Percentiles rank a stretch among this genome's conserved stretches.
These are phyloP conservation scores for Trachythela sp. DNA, from an alignment of 64 coral and sea anemone species.

Conservation along the genomic window DNA sequence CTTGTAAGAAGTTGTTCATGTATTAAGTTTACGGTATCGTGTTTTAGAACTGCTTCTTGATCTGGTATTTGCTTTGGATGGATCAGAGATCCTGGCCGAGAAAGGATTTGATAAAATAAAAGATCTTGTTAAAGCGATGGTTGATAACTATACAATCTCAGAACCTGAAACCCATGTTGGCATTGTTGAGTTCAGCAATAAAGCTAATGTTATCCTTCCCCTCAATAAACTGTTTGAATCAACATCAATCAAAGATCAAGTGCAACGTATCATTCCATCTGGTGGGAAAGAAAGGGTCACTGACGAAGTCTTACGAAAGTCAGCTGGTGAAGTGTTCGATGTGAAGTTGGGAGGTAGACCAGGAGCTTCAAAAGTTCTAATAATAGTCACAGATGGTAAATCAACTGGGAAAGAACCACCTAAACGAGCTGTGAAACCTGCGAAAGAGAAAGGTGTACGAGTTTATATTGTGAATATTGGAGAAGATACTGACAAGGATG, in stretches of 20 bases:
- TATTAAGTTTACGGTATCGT: slow-evolving; percentile 43
- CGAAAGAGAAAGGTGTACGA: slow-evolving; percentile 22
- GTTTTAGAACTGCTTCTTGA: slow-evolving; percentile 29
- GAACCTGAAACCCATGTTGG: slow-evolving; percentile 12
- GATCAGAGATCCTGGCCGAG: slow-evolving; percentile 31
- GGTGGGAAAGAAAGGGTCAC: background rate
- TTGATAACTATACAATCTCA: slow-evolving; percentile 21
- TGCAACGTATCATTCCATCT: background rate
- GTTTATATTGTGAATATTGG: slow-evolving; percentile 46
- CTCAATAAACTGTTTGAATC: background rate
- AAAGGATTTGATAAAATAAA: slow-evolving; percentile 47
- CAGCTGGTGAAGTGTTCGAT: background rate
- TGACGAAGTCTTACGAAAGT: background rate
- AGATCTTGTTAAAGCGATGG: slow-evolving; percentile 14
- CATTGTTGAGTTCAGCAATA: background rate
- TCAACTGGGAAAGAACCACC: slow-evolving; percentile 28
- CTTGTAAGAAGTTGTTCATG: too few relatives aligned
- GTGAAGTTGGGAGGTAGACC: slow-evolving; percentile 31
- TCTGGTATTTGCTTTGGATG: slow-evolving; percentile 39
- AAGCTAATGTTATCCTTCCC: background rate
- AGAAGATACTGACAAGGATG: slow-evolving; percentile 29
- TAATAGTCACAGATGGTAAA: slow-evolving; percentile 45
- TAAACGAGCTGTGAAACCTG: slow-evolving; percentile 7
- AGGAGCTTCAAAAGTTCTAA: slow-evolving; percentile 30
- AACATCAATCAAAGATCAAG: background rate